Percentiles rank a stretch among this genome's conserved stretches.
Conservation (phyloP, 1,140 invertebrate species). For the Aphaenogaster rudis region DNA sequence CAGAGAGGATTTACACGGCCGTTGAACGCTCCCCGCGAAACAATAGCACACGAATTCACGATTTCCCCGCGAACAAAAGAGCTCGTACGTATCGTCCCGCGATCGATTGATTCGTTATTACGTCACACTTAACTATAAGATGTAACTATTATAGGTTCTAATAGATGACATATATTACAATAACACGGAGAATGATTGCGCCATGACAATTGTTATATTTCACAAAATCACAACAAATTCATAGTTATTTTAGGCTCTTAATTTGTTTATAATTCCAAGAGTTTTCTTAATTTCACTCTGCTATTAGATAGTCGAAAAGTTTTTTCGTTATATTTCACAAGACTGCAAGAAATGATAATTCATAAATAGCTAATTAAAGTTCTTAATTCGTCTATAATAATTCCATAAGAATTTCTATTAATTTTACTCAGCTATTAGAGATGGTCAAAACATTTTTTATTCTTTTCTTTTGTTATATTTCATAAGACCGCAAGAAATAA, state of each 20-base stretch:
- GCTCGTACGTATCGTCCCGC: slow-evolving; percentile 18
- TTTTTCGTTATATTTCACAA: no score
- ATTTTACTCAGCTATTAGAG: no score
- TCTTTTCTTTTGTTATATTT: no score
- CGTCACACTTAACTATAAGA: not conserved
- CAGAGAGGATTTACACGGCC: not conserved
- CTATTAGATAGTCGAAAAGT: not conserved
- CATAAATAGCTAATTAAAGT: no score
- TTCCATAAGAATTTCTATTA: no score
- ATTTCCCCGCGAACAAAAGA: slow-evolving; percentile 33
- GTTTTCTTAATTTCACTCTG: not conserved
- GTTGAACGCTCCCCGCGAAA: slow-evolving; percentile 25
- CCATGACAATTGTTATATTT: not conserved
- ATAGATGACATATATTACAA: not conserved
- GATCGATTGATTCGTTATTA: slow-evolving; percentile 38
- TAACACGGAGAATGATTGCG: not conserved
- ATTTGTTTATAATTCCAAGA: not conserved
- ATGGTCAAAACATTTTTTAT: no score
- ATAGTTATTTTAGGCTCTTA: not conserved
- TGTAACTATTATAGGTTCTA: not conserved
- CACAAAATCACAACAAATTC: not conserved
- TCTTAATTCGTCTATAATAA: no score
- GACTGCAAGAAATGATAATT: no score
- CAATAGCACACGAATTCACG: slow-evolving; percentile 27
- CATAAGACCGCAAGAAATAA: no score